These are phyloP conservation scores for Aplodontia rufa DNA, from an alignment of 2,113 vertebrate genomes.

Conservation along the genomic window DNA sequence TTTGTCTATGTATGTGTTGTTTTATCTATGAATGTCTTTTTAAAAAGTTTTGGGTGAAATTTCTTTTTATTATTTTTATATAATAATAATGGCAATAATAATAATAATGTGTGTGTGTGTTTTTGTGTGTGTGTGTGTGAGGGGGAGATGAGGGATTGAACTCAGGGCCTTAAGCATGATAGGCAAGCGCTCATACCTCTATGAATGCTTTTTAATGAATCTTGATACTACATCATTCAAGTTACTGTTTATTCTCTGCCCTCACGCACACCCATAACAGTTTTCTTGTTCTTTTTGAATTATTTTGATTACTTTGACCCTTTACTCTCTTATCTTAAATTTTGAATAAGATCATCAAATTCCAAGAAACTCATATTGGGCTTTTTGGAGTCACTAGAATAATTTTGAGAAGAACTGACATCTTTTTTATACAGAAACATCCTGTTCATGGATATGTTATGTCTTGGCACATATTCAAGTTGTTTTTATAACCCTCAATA, in stretches of 20 bases:
- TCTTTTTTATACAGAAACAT: constrained; percentile 20
- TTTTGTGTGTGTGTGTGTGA: too few relatives aligned
- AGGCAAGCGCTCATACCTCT: too few relatives aligned
- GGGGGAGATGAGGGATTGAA: too few relatives aligned
- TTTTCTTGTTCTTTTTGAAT: constrained; percentile 23
- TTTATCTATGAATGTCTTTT: background rate
- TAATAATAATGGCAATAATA: too few relatives aligned
- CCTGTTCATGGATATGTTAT: background rate
- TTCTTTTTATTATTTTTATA: too few relatives aligned
- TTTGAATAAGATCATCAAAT: constrained; percentile 17
- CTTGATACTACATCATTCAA: background rate
- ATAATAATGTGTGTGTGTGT: too few relatives aligned
- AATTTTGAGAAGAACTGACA: background rate
- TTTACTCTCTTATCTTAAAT: constrained; percentile 28
- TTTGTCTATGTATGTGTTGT: background rate
- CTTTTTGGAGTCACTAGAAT: background rate
- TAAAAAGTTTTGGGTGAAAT: too few relatives aligned
- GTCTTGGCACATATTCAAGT: background rate
- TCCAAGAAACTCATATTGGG: background rate
- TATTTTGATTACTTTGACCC: background rate
- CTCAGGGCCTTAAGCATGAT: too few relatives aligned
- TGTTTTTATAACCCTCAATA: background rate
- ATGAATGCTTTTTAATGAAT: background rate
- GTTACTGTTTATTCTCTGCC: background rate
- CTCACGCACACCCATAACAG: background rate